phyloP scores from a whole-genome alignment of 1,140 invertebrate species.

The Cotesia chilonis region DNA sequence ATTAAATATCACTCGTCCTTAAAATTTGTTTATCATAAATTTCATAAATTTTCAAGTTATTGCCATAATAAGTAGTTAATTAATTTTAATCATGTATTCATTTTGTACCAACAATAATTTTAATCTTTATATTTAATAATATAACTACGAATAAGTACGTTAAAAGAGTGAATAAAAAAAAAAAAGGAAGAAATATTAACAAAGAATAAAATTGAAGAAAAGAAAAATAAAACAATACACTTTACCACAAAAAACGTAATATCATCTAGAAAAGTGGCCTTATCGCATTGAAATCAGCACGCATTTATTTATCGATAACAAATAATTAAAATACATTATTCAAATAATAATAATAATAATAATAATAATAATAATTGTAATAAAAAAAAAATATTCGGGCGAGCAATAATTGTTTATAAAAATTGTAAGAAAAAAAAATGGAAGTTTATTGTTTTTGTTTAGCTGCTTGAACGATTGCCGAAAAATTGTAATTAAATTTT shows the following conservation, averaged over 20 bases:
- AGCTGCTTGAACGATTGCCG: conserved; percentile 7
- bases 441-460: conserved; percentile 12
- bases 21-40: not conserved
- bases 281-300: conserved; percentile 36
- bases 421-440: not conserved
- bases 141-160: conserved; percentile 6
- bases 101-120: conserved; percentile 22
- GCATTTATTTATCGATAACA: conserved; percentile 29
- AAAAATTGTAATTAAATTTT: not conserved
- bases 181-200: not conserved
- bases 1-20: conserved; percentile 8
- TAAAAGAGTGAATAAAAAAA: conserved; percentile 4
- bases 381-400: conserved; percentile 9
- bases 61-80: conserved; percentile 21
- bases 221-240: not conserved
- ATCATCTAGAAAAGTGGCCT: conserved; percentile 39
- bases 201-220: not conserved
- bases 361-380: not conserved
- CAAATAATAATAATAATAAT: not conserved
- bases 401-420: not conserved
- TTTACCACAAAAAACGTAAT: conserved; percentile 27
- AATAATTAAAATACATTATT: not conserved
- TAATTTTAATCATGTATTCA: conserved; percentile 16
- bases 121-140: not conserved
- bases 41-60: conserved; percentile 1